A percentile compares a stretch with the other conserved stretches of the same genome.
Evolutionary conservation across 2,888 invertebrate species (phyloP).

Genomic region (Tiphia femorata): DNA sequence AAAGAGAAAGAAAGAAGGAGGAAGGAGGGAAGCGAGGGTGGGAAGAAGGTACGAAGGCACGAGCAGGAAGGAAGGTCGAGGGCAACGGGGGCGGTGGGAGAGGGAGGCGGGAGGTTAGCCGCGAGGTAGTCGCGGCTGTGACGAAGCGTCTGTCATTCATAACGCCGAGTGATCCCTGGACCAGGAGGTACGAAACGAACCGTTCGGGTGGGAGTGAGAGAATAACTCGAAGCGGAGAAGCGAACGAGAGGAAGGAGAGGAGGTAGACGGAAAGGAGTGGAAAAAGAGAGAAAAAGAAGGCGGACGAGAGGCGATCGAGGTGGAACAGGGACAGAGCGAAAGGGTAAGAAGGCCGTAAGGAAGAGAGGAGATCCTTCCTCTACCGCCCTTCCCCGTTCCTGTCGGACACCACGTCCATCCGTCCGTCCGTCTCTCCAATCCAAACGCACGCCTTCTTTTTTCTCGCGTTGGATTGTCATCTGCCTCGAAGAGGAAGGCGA

Average conservation of each 20-base stretch:
- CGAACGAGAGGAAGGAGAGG: constrained; percentile 10
- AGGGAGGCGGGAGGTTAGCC: constrained; percentile 4
- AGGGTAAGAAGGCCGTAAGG: background rate
- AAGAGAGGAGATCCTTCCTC: constrained; percentile 15
- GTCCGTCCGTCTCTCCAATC: constrained; percentile 28
- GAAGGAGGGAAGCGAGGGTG: background rate
- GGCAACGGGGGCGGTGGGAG: background rate
- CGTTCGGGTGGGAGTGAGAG: too few species aligned
- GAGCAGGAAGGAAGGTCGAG: background rate
- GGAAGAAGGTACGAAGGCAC: background rate
- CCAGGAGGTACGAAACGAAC: too few species aligned
- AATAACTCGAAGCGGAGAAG: too few species aligned
- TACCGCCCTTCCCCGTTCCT: constrained; percentile 7
- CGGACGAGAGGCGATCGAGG: background rate
- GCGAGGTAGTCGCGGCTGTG: constrained; percentile 29
- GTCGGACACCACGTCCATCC: constrained; percentile 15
- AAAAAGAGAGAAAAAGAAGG: constrained; percentile 3
- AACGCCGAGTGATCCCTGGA: too few species aligned
- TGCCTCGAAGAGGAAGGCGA: too few species aligned
- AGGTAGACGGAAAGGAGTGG: background rate
- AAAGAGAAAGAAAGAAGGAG: background rate
- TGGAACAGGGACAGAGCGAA: constrained; percentile 11
- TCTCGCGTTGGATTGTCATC: too few species aligned
- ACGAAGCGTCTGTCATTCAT: constrained; percentile 50
- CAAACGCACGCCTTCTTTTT: too few species aligned